Conservation (phyloP, 1,140 invertebrate genomes). For the Leptinotarsa texana region DNA sequence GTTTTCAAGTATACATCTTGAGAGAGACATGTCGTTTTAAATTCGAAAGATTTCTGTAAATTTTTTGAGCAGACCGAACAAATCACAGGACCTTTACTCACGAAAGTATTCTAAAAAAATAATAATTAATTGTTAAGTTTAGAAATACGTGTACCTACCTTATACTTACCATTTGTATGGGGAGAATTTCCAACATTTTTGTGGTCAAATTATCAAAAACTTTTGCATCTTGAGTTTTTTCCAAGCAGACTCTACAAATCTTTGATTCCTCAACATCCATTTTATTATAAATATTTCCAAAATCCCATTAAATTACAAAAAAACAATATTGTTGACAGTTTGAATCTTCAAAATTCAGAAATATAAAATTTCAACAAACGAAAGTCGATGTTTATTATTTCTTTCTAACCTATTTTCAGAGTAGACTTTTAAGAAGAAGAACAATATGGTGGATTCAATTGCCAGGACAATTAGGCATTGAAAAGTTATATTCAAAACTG, state of each 20-base stretch:
- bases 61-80: not conserved
- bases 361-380: too few relatives aligned
- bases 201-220: not conserved
- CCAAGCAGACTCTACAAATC: not conserved
- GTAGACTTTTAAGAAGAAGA: too few relatives aligned
- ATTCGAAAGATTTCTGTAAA: not conserved
- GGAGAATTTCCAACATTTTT: conserved; percentile 2
- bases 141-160: not conserved
- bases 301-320: too few relatives aligned
- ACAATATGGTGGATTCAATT: too few relatives aligned
- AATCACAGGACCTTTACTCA: not conserved
- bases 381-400: too few relatives aligned
- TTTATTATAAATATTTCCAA: not conserved
- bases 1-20: not conserved
- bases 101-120: not conserved
- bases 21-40: not conserved
- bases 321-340: too few relatives aligned
- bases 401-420: too few relatives aligned
- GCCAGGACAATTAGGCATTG: too few relatives aligned
- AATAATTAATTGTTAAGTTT: not conserved
- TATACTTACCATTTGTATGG: not conserved
- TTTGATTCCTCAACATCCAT: not conserved
- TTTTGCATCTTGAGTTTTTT: conserved; percentile 1
- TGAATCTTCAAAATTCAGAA: too few relatives aligned
- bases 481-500: too few relatives aligned